Conservation (phyloP, 2,113 vertebrate species). For the Puntigrus tetrazona region DNA sequence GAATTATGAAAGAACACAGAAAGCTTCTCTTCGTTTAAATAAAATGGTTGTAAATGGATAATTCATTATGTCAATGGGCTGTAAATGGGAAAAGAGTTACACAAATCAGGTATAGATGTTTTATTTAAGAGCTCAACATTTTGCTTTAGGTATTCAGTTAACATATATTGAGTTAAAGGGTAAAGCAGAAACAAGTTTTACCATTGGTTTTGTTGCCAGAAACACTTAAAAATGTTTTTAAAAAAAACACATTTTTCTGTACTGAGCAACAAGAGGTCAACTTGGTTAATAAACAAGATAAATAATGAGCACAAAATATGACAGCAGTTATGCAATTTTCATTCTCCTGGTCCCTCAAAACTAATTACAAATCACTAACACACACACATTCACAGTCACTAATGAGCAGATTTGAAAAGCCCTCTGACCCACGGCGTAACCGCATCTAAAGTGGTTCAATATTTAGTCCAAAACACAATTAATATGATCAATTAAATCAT, state of each 20-base stretch:
- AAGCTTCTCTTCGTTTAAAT: not conserved
- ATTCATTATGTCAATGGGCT: not conserved
- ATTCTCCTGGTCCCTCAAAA: conserved; percentile 4
- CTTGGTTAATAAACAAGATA: conserved; percentile 3
- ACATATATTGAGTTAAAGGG: not conserved
- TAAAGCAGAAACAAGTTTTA: not conserved
- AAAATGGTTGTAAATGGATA: not conserved
- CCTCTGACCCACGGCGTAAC: conserved; percentile 5
- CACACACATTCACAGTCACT: not conserved
- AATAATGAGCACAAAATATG: conserved; percentile 14
- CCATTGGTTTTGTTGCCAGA: not conserved
- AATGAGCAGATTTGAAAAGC: conserved; percentile 28
- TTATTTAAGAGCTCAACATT: not conserved
- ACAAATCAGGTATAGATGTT: not conserved
- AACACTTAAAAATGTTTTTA: not conserved
- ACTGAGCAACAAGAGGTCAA: not conserved
- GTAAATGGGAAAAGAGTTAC: not conserved
- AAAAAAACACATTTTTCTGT: not conserved
- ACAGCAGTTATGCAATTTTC: not conserved
- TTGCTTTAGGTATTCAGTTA: not conserved
- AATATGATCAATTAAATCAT: conserved; percentile 17
- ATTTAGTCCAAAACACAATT: conserved; percentile 27
- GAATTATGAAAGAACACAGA: not conserved
- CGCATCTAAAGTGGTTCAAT: not conserved
- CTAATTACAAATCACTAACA: conserved; percentile 13